Evolutionary conservation across 2,888 invertebrate genomes (phyloP), one percentile per base, ranked within the genome.

Genomic region (Lissocephala sabroskyi): DNA sequence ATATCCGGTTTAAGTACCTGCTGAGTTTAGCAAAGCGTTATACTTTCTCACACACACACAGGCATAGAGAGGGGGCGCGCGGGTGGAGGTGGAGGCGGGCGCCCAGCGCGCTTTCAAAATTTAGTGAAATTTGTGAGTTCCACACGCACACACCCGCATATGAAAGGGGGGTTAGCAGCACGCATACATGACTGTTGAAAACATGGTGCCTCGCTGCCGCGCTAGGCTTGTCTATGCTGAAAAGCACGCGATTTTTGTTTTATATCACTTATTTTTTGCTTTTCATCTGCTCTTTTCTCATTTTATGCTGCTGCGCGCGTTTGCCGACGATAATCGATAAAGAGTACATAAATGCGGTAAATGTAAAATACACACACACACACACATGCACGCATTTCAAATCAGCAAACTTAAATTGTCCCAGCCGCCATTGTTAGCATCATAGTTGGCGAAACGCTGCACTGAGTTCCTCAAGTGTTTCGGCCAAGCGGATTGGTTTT

Each of bases 321-420:
- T 53, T 63, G 62, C 52, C 64, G 52, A 67, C 73, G 67, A n/a
- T 73, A 67, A 70, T 70, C 76, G 76, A 75, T 70, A 64, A 65
- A 64, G 63, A 56, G 56, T 56, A 44, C 42, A 65, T 45, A 56
- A 61, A 73, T 36, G 18, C 53, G 14, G 37, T 35, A 19, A 36
- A 30, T 30, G 23, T 40, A 35, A 41, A 47, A 47, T 17, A 35
- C 62, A 65, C 5, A 45, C n/a, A 39, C 33, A 45, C 37, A 30
- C 16, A 35, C 35, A 23, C 23, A 35, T 16, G 16, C 23, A 23
- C 7, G 7, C 23, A 7, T 7, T 23, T 35, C 53, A 53, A 57
- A 52, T 55, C 66, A 58, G 57, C 57, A 70, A 65, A 26, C n/a
- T 37, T 26, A 23, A 10, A 11, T n/a, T 23, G n/a, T 40, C 19